Evolutionary conservation across 2,888 invertebrate species (phyloP).

Genomic region (Rhamnusium bicolor): DNA sequence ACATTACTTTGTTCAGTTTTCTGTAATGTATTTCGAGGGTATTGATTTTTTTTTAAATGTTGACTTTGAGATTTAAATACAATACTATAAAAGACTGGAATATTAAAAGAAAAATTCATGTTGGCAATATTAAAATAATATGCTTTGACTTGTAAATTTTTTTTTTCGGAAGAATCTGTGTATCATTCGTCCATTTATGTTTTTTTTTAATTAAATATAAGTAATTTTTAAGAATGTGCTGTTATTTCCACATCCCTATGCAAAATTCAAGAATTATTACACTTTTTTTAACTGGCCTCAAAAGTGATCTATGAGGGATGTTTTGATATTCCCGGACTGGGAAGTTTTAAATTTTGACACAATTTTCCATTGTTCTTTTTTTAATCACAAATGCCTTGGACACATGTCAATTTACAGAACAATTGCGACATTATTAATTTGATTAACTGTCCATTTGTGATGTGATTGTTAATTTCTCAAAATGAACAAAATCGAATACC

Average conservation of each 20-base stretch:
- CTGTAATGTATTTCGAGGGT: not conserved
- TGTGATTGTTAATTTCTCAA: too few relatives aligned
- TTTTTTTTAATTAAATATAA: slow-evolving; percentile 29
- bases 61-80: not conserved
- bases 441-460: too few relatives aligned
- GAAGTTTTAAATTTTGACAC: too few relatives aligned
- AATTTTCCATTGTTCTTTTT: too few relatives aligned
- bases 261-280: too few relatives aligned
- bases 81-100: slow-evolving; percentile 24
- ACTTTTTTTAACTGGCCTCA: too few relatives aligned
- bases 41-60: not conserved
- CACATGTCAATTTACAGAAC: too few relatives aligned
- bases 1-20: not conserved
- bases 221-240: slow-evolving; percentile 6
- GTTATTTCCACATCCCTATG: not conserved
- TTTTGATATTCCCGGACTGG: too few relatives aligned
- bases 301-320: too few relatives aligned
- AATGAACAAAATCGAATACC: too few relatives aligned
- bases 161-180: slow-evolving; percentile 9
- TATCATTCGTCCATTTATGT: slow-evolving; percentile 19
- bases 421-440: too few relatives aligned
- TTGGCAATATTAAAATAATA: not conserved
- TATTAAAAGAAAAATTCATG: not conserved
- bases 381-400: too few relatives aligned
- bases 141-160: not conserved